Conservation (phyloP, 92 coral and sea anemone genomes). For the Montipora capitata region DNA sequence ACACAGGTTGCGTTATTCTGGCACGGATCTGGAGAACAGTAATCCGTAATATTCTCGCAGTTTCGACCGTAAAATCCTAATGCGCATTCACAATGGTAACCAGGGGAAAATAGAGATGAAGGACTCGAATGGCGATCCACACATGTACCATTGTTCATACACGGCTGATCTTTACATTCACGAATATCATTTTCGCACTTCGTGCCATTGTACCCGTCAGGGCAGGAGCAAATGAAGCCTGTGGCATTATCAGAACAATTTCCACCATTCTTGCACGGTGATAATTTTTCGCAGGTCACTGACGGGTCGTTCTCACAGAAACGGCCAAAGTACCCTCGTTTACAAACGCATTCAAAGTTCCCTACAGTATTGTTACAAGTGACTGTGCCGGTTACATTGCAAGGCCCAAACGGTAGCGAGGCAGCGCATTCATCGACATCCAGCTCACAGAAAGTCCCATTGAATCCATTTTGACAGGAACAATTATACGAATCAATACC, state of each 20-base stretch:
- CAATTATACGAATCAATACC: conserved; percentile 84
- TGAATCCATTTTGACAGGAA: conserved; percentile 84
- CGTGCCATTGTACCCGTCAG: conserved; percentile 75
- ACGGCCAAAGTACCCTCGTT: conserved; percentile 77
- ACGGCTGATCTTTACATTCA: conserved; percentile 86
- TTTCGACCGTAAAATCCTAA: conserved; percentile 85
- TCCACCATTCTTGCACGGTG: conserved; percentile 84
- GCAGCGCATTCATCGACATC: conserved; percentile 89
- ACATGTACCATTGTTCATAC: conserved; percentile 93
- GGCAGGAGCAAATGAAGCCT: conserved; percentile 81
- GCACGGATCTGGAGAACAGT: conserved; percentile 81
- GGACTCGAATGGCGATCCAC: conserved; percentile 77
- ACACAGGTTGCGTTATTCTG: conserved; percentile 85
- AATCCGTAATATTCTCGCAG: conserved; percentile 81
- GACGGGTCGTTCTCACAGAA: conserved; percentile 81
- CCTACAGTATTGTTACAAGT: conserved; percentile 78
- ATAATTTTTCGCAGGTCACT: conserved; percentile 54
- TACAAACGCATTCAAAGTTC: conserved; percentile 72
- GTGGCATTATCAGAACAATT: conserved; percentile 84
- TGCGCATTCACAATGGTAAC: conserved; percentile 85
- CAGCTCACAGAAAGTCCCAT: conserved; percentile 82
- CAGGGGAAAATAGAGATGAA: conserved; percentile 63
- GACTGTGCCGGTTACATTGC: conserved; percentile 71
- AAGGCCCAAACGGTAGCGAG: conserved; percentile 36
- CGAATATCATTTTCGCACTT: conserved; percentile 81